Percentiles rank a stretch among this genome's conserved stretches.
Conservation (phyloP, 1,140 invertebrate species). For the Rhynchophorus ferrugineus region DNA sequence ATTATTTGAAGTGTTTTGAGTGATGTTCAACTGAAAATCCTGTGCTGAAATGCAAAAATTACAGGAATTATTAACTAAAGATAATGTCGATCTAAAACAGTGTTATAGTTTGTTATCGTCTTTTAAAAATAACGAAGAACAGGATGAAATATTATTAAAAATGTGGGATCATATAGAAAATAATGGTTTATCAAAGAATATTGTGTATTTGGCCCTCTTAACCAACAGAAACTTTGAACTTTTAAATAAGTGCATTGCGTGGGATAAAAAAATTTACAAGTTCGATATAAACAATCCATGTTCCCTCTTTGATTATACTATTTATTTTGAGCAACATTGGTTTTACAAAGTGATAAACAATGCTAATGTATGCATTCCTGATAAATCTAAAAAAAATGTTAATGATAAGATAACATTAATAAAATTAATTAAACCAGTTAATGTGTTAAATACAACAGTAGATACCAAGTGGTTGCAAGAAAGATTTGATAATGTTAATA, state of each 20-base stretch:
- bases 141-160: slow-evolving; percentile 7
- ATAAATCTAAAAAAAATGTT: slow-evolving; percentile 17
- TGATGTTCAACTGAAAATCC: too few species aligned
- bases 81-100: slow-evolving; percentile 2
- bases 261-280: slow-evolving; percentile 21
- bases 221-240: slow-evolving; percentile 25
- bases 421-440: slow-evolving; percentile 29
- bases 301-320: slow-evolving; percentile 31
- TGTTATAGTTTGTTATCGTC: slow-evolving; percentile 11
- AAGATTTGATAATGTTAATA: slow-evolving; percentile 14
- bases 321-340: slow-evolving; percentile 36
- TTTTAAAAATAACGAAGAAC: not conserved
- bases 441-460: slow-evolving; percentile 12
- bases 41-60: too few species aligned
- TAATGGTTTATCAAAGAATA: slow-evolving; percentile 25
- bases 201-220: slow-evolving; percentile 31
- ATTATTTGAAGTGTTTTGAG: too few species aligned
- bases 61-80: not conserved
- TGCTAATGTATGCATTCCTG: slow-evolving; percentile 1
- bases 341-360: slow-evolving; percentile 28
- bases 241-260: slow-evolving; percentile 27
- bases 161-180: slow-evolving; percentile 9
- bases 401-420: slow-evolving; percentile 29
- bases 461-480: slow-evolving; percentile 15
- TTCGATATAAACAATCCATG: slow-evolving; percentile 27